These are phyloP conservation scores for Lucilia sericata DNA, from an alignment of 1,140 invertebrate species.

Conservation along the genomic window DNA sequence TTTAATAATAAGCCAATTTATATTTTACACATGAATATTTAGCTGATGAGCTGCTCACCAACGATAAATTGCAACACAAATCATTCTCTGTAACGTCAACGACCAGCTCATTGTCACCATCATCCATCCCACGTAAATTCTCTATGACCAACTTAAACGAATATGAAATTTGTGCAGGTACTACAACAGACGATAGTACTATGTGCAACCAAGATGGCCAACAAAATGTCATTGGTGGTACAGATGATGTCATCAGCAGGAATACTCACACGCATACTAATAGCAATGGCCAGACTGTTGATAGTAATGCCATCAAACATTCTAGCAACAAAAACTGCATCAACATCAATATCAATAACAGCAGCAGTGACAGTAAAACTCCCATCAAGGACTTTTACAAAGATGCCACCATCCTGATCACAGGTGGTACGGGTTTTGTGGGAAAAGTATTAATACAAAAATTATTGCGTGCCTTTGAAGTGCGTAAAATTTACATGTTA, in stretches of 20 bases:
- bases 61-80: neutral
- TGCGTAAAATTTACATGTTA: conserved; percentile 83
- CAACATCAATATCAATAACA: conserved; percentile 15
- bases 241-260: neutral
- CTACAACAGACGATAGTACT: no score
- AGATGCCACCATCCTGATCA: conserved; percentile 71
- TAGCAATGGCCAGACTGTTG: neutral
- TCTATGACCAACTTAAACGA: neutral
- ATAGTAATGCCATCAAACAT: neutral
- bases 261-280: neutral
- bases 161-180: neutral
- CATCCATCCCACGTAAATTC: neutral
- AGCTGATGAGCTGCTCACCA: neutral
- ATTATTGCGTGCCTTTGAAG: conserved; percentile 79
- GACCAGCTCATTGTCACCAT: neutral
- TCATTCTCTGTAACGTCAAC: conserved; percentile 11
- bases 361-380: conserved; percentile 42
- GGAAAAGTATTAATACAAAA: conserved; percentile 91
- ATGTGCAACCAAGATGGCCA: neutral
- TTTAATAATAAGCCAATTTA: neutral
- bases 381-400: conserved; percentile 68
- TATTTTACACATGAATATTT: neutral
- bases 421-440: conserved; percentile 85
- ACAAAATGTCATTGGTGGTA: neutral
- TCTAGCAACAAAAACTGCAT: neutral